These are phyloP conservation scores for Nymphicus hollandicus DNA, from an alignment of 2,113 vertebrate species.

Conservation along the genomic window DNA sequence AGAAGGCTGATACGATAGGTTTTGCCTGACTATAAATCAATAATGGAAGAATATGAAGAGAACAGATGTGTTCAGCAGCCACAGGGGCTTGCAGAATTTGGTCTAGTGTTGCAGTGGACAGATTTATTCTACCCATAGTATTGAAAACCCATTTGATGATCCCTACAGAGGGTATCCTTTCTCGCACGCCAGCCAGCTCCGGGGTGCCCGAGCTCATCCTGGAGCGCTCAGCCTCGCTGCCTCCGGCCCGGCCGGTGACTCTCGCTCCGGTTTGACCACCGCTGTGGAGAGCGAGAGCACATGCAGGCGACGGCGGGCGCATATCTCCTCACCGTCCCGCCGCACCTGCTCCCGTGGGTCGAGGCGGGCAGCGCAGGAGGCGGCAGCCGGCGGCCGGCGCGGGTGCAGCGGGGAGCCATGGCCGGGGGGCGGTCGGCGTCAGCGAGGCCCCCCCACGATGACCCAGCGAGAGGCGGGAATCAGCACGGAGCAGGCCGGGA, in stretches of 20 bases:
- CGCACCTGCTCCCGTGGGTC: not conserved
- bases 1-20: not conserved
- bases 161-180: not conserved
- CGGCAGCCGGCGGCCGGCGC: not conserved
- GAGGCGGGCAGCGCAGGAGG: too few species aligned
- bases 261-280: not conserved
- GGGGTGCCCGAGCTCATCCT: not conserved
- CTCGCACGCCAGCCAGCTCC: not conserved
- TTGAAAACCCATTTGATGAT: accelerated
- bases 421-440: not conserved
- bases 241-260: not conserved
- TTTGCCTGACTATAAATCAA: not conserved
- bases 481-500: not conserved
- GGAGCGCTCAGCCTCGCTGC: not conserved
- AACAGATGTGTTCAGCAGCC: accelerated
- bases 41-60: accelerated
- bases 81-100: accelerated
- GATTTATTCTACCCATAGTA: accelerated
- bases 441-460: too few species aligned
- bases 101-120: accelerated
- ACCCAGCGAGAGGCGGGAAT: too few species aligned
- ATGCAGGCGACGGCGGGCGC: not conserved
- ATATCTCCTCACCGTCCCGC: not conserved
- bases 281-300: not conserved
- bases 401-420: not conserved